Conservation (phyloP, 1,140 invertebrate species). For the Lysiphlebus fabarum region DNA sequence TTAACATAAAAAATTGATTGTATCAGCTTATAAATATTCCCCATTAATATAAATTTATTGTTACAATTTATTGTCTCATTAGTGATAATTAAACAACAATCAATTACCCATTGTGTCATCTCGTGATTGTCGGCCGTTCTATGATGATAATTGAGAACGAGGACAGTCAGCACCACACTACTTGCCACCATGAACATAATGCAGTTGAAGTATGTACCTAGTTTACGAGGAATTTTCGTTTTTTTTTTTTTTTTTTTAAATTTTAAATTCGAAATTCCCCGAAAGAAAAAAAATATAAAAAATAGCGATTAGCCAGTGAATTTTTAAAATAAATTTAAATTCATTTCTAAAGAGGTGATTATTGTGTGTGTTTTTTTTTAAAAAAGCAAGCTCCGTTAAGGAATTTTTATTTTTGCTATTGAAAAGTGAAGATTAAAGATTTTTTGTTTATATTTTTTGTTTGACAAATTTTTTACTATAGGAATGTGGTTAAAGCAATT, state of each 20-base stretch:
- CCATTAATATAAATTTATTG: not conserved
- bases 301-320: conserved; percentile 47
- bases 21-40: too few species aligned
- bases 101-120: conserved; percentile 93
- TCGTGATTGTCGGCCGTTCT: conserved; percentile 93
- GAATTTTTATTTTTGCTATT: too few species aligned
- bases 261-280: conserved; percentile 35
- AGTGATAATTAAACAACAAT: conserved; percentile 19
- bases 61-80: not conserved
- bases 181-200: conserved; percentile 99
- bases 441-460: too few species aligned
- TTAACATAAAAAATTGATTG: too few species aligned
- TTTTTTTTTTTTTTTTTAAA: conserved; percentile 14
- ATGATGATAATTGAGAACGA: conserved; percentile 98
- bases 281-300: conserved; percentile 34
- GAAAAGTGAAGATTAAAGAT: too few species aligned
- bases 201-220: conserved; percentile 99
- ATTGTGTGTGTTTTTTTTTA: too few species aligned
- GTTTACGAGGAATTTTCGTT: conserved; percentile 37
- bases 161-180: conserved; percentile 94
- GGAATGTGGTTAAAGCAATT: too few species aligned
- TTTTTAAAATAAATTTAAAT: conserved; percentile 4
- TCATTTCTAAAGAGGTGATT: too few species aligned
- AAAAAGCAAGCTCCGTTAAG: too few species aligned
- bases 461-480: too few species aligned